Evolutionary conservation across 2,888 invertebrate genomes (phyloP), one percentile per base, ranked within the genome.

Genomic region (Aphidius colemani): DNA sequence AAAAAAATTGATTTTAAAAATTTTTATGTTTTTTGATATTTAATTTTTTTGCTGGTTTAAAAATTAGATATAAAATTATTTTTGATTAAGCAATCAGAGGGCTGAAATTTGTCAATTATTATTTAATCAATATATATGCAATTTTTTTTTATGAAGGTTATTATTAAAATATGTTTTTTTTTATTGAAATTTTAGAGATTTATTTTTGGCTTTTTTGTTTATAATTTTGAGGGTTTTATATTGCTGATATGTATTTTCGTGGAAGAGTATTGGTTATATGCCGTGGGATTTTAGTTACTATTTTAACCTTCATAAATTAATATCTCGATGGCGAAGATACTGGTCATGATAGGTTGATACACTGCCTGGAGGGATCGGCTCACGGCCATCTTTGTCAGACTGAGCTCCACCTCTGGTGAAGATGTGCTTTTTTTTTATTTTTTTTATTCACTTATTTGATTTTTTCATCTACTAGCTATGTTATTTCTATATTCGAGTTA

Each of bases 381-480:
- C 53, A 64, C 69, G 67, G 74, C 74, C 74, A 74, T 74, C 69
- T 74, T 74, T 72, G 59, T 59, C 53, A 59, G 30, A 30, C 58
- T 64, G 66, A 63, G 72, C 71, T 70, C 72, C 72, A 71, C 72
- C 72, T 72, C 66, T 61, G 48, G 61, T 18, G 30, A 45, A 44
- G 13, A 43, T 50, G 53, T 11, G 30, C 30, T 13, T 7, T 59
- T 59, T 59, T 59, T 50, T 30, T 7, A 7, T 30, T 40, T 59
- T 59, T 59, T 58, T 58, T 18, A 7, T 50, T 9, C 10, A 7
- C 59, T 13, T 30, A 41, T 63, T 7, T 58, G n/a, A 44, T 44
- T 63, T 59, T 61, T 48, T 53, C 11, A 50, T 10, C 3, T 9
- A n/a, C 7, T 13, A n/a, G 6, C 7, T 13, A n/a, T 50, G n/a